A percentile compares a stretch with the other conserved stretches of the same genome.
Conservation (phyloP, 2,797 vertebrate genomes). For the Falco novaeseelandiae region DNA sequence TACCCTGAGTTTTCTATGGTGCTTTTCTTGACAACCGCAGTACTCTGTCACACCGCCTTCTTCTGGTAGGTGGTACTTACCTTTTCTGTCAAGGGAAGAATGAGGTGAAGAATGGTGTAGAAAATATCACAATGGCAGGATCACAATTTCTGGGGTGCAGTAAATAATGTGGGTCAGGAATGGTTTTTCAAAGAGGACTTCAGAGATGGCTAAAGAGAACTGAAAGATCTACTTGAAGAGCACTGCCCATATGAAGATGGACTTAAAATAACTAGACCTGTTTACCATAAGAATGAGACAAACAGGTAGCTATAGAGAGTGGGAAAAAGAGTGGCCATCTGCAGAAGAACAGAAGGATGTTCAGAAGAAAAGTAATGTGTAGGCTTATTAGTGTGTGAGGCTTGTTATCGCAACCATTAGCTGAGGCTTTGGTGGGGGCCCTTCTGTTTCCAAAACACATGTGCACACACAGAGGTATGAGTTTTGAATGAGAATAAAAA, state of each 20-base stretch:
- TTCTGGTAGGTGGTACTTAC: background rate
- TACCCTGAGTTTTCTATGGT: background rate
- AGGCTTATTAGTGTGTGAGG: background rate
- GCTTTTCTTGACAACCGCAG: background rate
- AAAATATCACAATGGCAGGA: background rate
- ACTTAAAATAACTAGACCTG: background rate
- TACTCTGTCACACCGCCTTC: background rate
- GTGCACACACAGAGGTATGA: background rate
- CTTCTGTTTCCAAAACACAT: background rate
- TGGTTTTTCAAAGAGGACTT: background rate
- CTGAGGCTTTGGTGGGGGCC: background rate
- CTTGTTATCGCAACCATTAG: background rate
- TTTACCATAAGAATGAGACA: background rate
- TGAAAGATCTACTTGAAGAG: background rate
- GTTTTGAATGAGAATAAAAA: background rate
- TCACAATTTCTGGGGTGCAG: background rate
- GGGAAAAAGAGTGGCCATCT: background rate
- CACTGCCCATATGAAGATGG: background rate
- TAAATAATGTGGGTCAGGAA: background rate
- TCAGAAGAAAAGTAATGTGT: background rate
- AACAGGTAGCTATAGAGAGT: background rate
- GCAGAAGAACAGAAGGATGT: background rate
- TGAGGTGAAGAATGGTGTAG: background rate
- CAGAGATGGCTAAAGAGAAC: background rate
- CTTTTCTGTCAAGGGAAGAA: background rate